phyloP scores from a whole-genome alignment of 1,140 invertebrate species.

The Drosophila nigromelanica region DNA sequence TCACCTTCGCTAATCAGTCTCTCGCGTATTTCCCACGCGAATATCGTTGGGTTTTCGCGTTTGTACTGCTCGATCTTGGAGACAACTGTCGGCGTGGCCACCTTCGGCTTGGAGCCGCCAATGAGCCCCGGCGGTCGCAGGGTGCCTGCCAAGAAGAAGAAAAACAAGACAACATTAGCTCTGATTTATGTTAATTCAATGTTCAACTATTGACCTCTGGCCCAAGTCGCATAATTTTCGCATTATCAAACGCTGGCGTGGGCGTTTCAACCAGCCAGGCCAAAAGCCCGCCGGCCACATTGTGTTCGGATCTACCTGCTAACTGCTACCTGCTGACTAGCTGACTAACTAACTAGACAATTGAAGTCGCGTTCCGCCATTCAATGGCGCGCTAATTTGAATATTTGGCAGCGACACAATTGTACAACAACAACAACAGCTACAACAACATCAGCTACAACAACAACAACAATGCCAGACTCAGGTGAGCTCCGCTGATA shows the following conservation, averaged over 20 bases:
- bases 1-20: slow-evolving; percentile 97
- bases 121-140: slow-evolving; percentile 97
- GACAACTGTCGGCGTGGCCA: slow-evolving; percentile 97
- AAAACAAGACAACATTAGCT: not conserved
- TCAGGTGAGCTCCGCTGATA: slow-evolving; percentile 55
- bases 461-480: slow-evolving; percentile 14
- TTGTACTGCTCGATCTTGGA: slow-evolving; percentile 98
- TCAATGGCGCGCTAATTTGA: slow-evolving; percentile 69
- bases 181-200: not conserved
- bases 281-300: slow-evolving; percentile 58
- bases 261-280: slow-evolving; percentile 60
- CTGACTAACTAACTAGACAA: slow-evolving; percentile 62
- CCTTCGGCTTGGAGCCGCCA: slow-evolving; percentile 99
- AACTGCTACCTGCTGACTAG: slow-evolving; percentile 18
- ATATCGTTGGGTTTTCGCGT: slow-evolving; percentile 97
- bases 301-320: slow-evolving; percentile 30
- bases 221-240: slow-evolving; percentile 65
- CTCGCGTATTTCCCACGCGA: slow-evolving; percentile 98
- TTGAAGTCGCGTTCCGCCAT: slow-evolving; percentile 51
- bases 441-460: slow-evolving; percentile 39
- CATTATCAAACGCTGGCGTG: slow-evolving; percentile 63
- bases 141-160: slow-evolving; percentile 89
- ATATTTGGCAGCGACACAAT: slow-evolving; percentile 68
- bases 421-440: slow-evolving; percentile 39
- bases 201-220: slow-evolving; percentile 18